Percentiles rank a stretch among this genome's conserved stretches.
phyloP scores from a whole-genome alignment of 30 jellyfish, hydroid and myxozoan species.

The Chrysaora quinquecirrha region DNA sequence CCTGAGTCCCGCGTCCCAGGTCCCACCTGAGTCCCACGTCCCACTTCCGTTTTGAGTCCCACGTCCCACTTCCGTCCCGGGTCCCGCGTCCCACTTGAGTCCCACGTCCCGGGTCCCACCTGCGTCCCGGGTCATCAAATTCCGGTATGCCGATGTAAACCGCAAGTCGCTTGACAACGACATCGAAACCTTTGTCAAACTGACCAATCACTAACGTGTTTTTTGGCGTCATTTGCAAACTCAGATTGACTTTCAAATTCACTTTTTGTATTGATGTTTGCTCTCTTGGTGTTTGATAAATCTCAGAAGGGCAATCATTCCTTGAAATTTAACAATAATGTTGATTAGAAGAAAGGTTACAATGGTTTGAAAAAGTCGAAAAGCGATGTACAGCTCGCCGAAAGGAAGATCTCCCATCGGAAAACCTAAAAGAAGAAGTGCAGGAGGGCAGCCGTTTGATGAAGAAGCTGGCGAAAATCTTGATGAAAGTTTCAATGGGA shows the following conservation, averaged over 20 bases:
- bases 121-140: too few relatives aligned
- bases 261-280: conserved; percentile 39
- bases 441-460: background rate
- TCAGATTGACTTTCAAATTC: conserved; percentile 26
- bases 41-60: too few relatives aligned
- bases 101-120: too few relatives aligned
- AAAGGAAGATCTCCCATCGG: background rate
- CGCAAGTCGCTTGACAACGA: conserved; percentile 6
- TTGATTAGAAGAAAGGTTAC: background rate
- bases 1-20: too few relatives aligned
- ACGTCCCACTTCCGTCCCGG: too few relatives aligned
- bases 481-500: background rate
- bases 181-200: background rate
- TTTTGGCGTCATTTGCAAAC: conserved; percentile 71
- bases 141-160: too few relatives aligned
- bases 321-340: too few relatives aligned
- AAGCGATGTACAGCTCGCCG: background rate
- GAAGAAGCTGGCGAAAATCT: background rate
- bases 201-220: conserved; percentile 35
- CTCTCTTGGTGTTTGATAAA: background rate
- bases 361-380: background rate
- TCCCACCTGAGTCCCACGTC: too few relatives aligned
- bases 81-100: too few relatives aligned
- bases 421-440: background rate
- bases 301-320: background rate